Evolutionary conservation across 2,113 vertebrate genomes (phyloP).

Genomic region (Tetraodon nigroviridis): DNA sequence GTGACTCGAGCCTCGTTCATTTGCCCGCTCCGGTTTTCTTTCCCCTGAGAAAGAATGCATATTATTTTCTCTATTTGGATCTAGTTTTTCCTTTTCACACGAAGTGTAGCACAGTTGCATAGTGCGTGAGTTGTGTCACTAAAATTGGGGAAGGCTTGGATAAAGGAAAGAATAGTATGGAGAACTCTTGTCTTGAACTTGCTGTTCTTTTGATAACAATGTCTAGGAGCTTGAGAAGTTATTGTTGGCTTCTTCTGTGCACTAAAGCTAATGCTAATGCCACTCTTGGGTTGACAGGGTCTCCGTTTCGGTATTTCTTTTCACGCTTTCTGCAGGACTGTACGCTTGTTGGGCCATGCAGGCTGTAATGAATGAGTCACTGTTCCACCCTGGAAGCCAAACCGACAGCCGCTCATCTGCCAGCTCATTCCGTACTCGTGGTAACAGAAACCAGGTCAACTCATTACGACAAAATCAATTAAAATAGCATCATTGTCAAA

Average conservation of each 20-base stretch:
- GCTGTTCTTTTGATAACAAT: too few relatives aligned
- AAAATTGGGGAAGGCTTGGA: too few relatives aligned
- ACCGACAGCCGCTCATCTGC: slow-evolving; percentile 33
- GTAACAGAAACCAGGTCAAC: slow-evolving; percentile 40
- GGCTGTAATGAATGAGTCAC: slow-evolving; percentile 35
- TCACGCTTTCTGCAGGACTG: slow-evolving; percentile 25
- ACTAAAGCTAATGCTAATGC: too few relatives aligned
- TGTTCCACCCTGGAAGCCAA: slow-evolving; percentile 17
- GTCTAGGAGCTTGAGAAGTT: too few relatives aligned
- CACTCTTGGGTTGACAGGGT: too few relatives aligned
- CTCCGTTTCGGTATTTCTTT: slow-evolving; percentile 6
- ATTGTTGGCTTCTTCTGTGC: too few relatives aligned
- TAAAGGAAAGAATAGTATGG: too few relatives aligned
- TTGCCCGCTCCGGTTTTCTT: slow-evolving; percentile 48
- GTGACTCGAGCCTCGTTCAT: slow-evolving; percentile 50
- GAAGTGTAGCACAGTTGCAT: slow-evolving; percentile 21
- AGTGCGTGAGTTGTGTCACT: neutral
- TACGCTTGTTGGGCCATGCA: slow-evolving; percentile 19
- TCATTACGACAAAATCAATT: slow-evolving; percentile 33
- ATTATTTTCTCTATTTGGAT: slow-evolving; percentile 11
- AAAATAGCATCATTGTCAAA: slow-evolving; percentile 33
- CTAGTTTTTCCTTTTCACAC: slow-evolving; percentile 1
- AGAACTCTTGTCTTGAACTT: too few relatives aligned
- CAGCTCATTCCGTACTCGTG: slow-evolving; percentile 31
- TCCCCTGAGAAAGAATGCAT: slow-evolving; percentile 59